Base-by-base conservation (phyloP, 2,888 invertebrate genomes). In the Augiades crinisus region DNA sequence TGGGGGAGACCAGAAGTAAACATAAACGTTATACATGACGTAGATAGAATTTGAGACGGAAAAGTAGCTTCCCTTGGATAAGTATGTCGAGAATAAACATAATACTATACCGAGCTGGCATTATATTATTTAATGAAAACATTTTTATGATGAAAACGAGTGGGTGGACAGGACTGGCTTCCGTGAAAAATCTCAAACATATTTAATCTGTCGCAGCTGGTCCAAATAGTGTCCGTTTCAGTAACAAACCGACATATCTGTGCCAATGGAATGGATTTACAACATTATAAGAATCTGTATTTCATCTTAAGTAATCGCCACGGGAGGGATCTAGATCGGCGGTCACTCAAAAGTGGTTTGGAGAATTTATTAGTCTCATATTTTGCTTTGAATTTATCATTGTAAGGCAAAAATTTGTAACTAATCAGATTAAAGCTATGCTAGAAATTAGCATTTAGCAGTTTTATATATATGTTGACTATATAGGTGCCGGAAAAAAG, bases 131-230 rank as follows among this genome's bases (percentile, higher is more conserved):
- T 14, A 24, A 40, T 24, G 14, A 40, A 40, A 24, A 40, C 24
- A 13, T 40, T 22, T 13, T 8, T 24, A 5, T 38, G 16, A 43
- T 22, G 16, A 22, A 31, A 2, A 10, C 21, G 33, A 41, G 33
- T 41, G n/a, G 41, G 40, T 41, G 33, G 40, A 21, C 37, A 24
- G 2, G 4, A 1, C 40, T 12, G 31, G 33, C 34, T 49, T 49
- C 41, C 47, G 40, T 34, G 47, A 40, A 50, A 36, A 21, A 43
- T 50, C 34, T 50, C 19, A 50, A 50, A 19, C 37, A 44, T 46
- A 37, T 45, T 37, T 45, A 45, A 45, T 44, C 44, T 31, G 44
- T 45, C 30, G 37, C 51, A 43, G 51, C 44, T 5, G 37, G 44
- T 45, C 37, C 31, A 44, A 22, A 22, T 43, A 50, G 7, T 44